These are phyloP conservation scores for Leptinotarsa juncta DNA, from an alignment of 2,888 invertebrate genomes.

Conservation along the genomic window DNA sequence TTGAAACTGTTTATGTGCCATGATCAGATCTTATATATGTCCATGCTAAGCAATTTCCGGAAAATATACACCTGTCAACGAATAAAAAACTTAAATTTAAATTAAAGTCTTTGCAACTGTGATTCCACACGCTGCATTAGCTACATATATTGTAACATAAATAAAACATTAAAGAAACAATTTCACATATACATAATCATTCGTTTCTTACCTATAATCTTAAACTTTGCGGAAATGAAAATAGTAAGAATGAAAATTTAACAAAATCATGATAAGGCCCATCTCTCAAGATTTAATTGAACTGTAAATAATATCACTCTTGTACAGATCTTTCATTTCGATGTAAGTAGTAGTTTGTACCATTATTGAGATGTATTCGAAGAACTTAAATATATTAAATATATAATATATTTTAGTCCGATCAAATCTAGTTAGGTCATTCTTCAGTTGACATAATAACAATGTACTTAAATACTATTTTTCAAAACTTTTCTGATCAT, in stretches of 20 bases:
- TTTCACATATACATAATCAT: neutral
- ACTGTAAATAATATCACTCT: neutral
- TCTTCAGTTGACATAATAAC: neutral
- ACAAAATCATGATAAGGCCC: neutral
- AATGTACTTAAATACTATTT: neutral
- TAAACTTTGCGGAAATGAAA: neutral
- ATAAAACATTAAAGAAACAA: neutral
- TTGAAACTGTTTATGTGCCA: no score
- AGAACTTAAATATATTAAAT: neutral
- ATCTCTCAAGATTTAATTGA: slow-evolving; percentile 1
- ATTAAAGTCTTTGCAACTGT: no score
- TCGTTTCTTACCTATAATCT: neutral
- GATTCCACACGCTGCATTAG: neutral
- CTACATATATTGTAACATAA: neutral
- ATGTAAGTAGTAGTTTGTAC: slow-evolving; percentile 37
- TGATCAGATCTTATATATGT: no score
- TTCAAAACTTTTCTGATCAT: neutral
- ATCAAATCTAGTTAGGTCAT: neutral
- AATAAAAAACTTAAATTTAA: no score
- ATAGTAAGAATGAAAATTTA: neutral
- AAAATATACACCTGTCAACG: no score
- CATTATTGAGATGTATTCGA: slow-evolving; percentile 28
- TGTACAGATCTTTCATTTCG: slow-evolving; percentile 20
- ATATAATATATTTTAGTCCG: neutral
- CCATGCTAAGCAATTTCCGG: no score